phyloP scores from a whole-genome alignment of 1,140 invertebrate species.

The Hylaeus anthracinus region DNA sequence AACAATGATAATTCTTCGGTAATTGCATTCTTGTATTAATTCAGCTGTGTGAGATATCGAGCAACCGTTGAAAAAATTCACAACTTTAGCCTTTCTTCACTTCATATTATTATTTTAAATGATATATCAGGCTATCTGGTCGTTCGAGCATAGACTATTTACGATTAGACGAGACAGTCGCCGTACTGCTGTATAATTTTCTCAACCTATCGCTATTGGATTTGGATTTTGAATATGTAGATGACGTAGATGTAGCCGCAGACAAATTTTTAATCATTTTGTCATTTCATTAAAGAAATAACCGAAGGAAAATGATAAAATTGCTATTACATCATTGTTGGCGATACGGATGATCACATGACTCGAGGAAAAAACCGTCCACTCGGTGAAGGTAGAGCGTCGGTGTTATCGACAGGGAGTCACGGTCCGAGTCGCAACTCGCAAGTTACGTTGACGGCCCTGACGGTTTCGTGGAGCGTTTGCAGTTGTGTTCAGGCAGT shows the following conservation, averaged over 20 bases:
- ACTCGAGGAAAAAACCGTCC: background rate
- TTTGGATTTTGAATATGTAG: background rate
- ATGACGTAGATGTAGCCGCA: too few species aligned
- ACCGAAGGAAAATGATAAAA: background rate
- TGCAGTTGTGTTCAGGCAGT: conserved; percentile 67
- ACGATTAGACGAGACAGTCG: background rate
- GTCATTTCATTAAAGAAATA: too few species aligned
- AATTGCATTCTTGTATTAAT: background rate
- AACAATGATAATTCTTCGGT: background rate
- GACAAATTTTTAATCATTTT: too few species aligned
- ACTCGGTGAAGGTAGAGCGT: background rate
- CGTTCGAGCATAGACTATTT: background rate
- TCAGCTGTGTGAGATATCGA: background rate
- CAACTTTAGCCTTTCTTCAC: background rate
- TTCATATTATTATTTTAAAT: background rate
- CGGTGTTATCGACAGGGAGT: conserved; percentile 1
- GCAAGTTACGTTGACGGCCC: conserved; percentile 24
- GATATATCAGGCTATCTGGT: background rate
- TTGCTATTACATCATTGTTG: background rate
- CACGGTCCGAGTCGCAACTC: too few species aligned
- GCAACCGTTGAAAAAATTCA: background rate
- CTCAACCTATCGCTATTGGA: background rate
- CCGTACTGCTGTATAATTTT: background rate
- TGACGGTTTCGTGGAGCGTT: conserved; percentile 31
- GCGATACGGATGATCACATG: background rate